phyloP scores from a whole-genome alignment of 2,888 invertebrate genomes.

The Synanthedon vespiformis region DNA sequence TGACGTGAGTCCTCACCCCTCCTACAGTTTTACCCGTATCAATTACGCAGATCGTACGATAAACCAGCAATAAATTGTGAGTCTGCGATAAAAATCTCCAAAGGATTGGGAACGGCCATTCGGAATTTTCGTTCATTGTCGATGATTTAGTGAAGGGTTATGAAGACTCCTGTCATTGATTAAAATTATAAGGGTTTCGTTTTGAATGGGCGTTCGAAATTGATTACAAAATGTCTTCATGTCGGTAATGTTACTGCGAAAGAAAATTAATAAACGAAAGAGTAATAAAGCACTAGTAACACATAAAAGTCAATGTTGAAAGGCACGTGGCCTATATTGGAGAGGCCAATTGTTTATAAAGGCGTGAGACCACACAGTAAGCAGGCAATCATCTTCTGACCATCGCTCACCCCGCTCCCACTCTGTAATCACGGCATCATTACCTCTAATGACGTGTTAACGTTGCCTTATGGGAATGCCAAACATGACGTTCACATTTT shows the following conservation, averaged over 20 bases:
- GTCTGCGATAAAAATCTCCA: slow-evolving; percentile 29
- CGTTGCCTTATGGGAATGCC: slow-evolving; percentile 70
- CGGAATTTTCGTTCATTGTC: slow-evolving; percentile 35
- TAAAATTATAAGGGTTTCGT: slow-evolving; percentile 2
- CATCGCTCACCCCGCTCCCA: slow-evolving; percentile 51
- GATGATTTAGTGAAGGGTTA: slow-evolving; percentile 44
- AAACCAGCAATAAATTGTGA: slow-evolving; percentile 51
- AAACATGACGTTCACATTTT: slow-evolving; percentile 70
- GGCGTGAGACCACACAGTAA: slow-evolving; percentile 61
- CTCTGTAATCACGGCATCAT: slow-evolving; percentile 67
- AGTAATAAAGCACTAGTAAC: background rate
- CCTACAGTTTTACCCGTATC: slow-evolving; percentile 17
- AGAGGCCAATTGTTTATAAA: slow-evolving; percentile 46
- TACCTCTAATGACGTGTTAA: slow-evolving; percentile 71
- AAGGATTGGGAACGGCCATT: slow-evolving; percentile 25
- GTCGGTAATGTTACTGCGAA: background rate
- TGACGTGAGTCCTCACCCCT: background rate
- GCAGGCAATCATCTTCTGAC: slow-evolving; percentile 50
- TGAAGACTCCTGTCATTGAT: slow-evolving; percentile 19
- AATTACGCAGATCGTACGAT: slow-evolving; percentile 59
- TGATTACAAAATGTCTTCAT: background rate
- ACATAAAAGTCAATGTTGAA: background rate
- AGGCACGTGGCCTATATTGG: slow-evolving; percentile 43
- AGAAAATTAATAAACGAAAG: background rate
- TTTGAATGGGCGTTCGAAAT: background rate